Base-by-base conservation (phyloP, 2,888 invertebrate species). In the Nasonia oneida region DNA sequence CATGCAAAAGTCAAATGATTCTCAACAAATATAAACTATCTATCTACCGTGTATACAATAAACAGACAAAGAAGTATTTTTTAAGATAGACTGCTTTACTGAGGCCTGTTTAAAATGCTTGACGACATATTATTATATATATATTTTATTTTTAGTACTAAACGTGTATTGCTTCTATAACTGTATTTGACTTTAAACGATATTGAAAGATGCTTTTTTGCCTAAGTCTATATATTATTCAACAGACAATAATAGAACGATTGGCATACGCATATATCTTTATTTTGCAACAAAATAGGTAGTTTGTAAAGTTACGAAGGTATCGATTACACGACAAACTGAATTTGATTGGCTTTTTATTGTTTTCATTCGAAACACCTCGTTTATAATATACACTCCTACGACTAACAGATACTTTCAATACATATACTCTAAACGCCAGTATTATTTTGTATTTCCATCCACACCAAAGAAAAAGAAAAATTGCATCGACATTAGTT, bases 401-500 rank as follows among this genome's bases (percentile, higher is more conserved):
- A 74, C 70, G 39, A 53, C 33, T 77, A 39, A 76, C 70, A 84
- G 53, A 67, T 79, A 75, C n/a, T 79, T 83, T 85, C 83, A 79
- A 88, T 73, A 76, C 81, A 87, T 87, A 81, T 87, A 87, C 64
- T 29, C 0, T 29, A 84, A 75, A 86, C 80, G 79, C 86, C 84
- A 84, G 79, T 87, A 86, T 84, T 87, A 86, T 84, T 87, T 84
- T 80, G 29, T 86, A 86, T 77, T 87, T 88, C 84, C 90, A 87
- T 88, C 88, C 89, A 89, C 89, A 78, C 47, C 74, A 50, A 82
- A 39, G 37, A n/a, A 50, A 61, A 57, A 57, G n/a, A 61, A 81
- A 90, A 90, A 90, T 90, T 91, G 91, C 92, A 91, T 92, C 90
- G 89, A 89, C 91, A 91, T 89, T 89, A 88, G 90, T 90, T 91